Base-by-base conservation (phyloP, 2,797 vertebrate genomes). In the Anabas testudineus region DNA sequence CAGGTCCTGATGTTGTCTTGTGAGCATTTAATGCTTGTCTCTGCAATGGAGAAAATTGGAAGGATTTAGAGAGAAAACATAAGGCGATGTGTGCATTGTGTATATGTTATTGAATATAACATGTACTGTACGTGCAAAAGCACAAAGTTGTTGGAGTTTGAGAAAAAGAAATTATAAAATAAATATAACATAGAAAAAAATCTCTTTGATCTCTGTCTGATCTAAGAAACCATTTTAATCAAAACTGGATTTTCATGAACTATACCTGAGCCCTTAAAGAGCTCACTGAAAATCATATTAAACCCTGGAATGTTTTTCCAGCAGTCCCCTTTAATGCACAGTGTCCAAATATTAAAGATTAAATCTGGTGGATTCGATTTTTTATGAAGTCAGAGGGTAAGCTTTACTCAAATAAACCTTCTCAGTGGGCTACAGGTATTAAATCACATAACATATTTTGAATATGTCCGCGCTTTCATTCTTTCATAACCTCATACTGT, bases 261-360 rank as follows among this genome's bases (percentile, higher is more conserved):
- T 71, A 64, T 70, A 66, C 52, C 15, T 54, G 37, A 60, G 52
- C 34, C 21, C 14, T 72, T 52, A 52, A 18, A n/a, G 46, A 80
- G 32, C 71, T 57, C 85, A 83, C 2, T 62, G 72, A 81, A 66
- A 58, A 66, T 67, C 78, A 84, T 87, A 84, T 85, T 71, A 82
- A 83, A 85, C 42, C 76, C 69, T 36, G 46, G 78, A 78, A 71
- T 74, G 59, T 60, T 65, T 52, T 71, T 53, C 62, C 51, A 64
- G 7, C 67, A 48, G 42, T 36, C 41, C 8, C 19, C 41, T 70
- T 52, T 43, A 43, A 78, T 81, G 32, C 64, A 63, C 57, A 83
- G 64, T 74, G 73, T 74, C 79, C 59, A 67, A 52, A 84, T 87
- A 85, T 84, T 76, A 78, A 85, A 86, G 76, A 86, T 86, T 73